Percentiles rank a stretch among this genome's conserved stretches.
Conservation (phyloP, 2,797 vertebrate genomes). For the Clarias pachynema region DNA sequence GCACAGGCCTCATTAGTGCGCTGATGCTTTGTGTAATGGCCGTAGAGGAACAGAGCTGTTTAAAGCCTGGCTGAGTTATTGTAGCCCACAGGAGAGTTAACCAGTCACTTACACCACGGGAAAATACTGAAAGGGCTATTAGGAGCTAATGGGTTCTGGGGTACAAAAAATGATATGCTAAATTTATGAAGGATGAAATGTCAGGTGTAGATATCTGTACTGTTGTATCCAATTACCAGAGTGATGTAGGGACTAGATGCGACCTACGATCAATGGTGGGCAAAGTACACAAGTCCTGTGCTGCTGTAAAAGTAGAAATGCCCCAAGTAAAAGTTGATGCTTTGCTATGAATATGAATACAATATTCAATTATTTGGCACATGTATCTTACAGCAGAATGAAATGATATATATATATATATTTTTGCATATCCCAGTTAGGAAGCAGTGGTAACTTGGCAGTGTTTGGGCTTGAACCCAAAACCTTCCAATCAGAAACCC, state of each 20-base stretch:
- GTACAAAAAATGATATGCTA: slow-evolving; percentile 2
- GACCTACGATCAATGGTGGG: too few species aligned
- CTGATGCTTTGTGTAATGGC: slow-evolving; percentile 37
- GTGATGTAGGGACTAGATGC: background rate
- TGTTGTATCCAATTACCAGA: background rate
- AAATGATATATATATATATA: too few species aligned
- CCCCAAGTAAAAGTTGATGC: too few species aligned
- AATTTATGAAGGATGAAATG: background rate
- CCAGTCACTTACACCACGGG: background rate
- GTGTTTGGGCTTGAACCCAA: too few species aligned
- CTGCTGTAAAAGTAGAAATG: too few species aligned
- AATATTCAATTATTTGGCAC: too few species aligned
- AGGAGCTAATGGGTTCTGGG: background rate
- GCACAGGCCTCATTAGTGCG: slow-evolving; percentile 33
- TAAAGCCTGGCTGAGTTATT: slow-evolving; percentile 33
- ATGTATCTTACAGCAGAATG: too few species aligned
- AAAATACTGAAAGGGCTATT: background rate
- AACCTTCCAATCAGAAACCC: too few species aligned
- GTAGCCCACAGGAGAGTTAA: slow-evolving; percentile 29
- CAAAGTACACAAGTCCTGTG: too few species aligned
- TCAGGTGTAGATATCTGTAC: background rate
- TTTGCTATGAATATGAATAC: too few species aligned
- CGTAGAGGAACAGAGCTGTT: background rate
- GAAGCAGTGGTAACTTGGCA: too few species aligned
- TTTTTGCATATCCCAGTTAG: too few species aligned